Conservation (phyloP, 92 coral and sea anemone species). For the Epizoanthus illoricatus region DNA sequence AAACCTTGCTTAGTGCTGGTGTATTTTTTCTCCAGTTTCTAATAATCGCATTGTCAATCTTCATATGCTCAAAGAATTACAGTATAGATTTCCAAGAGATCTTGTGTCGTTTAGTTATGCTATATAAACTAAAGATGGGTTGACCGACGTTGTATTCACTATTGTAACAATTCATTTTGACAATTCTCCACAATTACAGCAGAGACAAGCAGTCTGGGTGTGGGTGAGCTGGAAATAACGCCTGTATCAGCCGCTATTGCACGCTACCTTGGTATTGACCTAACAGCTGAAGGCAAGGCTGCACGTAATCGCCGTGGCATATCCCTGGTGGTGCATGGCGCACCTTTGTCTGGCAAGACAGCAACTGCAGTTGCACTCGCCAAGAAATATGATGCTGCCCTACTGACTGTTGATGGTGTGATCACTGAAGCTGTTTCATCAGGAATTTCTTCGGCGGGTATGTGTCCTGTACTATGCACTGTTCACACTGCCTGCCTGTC, state of each 20-base stretch:
- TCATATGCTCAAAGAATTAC: no score
- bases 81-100: no score
- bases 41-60: no score
- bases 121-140: no score
- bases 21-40: no score
- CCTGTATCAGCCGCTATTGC: constrained; percentile 99
- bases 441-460: constrained; percentile 94
- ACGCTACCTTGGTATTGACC: constrained; percentile 94
- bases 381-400: constrained; percentile 86
- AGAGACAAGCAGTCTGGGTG: constrained; percentile 80
- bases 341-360: constrained; percentile 93
- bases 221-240: constrained; percentile 98
- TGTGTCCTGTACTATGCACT: not conserved
- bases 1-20: no score
- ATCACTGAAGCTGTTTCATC: constrained; percentile 86
- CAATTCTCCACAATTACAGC: not conserved
- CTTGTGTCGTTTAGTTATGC: no score
- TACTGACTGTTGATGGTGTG: constrained; percentile 87
- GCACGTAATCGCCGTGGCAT: constrained; percentile 98
- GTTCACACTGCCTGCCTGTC: not conserved
- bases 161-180: not conserved
- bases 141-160: no score
- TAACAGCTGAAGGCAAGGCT: constrained; percentile 95
- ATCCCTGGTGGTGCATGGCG: constrained; percentile 86
- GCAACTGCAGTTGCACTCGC: constrained; percentile 84